phyloP scores from a whole-genome alignment of 2,888 invertebrate genomes.

The Scelioninae gen. 1 region DNA sequence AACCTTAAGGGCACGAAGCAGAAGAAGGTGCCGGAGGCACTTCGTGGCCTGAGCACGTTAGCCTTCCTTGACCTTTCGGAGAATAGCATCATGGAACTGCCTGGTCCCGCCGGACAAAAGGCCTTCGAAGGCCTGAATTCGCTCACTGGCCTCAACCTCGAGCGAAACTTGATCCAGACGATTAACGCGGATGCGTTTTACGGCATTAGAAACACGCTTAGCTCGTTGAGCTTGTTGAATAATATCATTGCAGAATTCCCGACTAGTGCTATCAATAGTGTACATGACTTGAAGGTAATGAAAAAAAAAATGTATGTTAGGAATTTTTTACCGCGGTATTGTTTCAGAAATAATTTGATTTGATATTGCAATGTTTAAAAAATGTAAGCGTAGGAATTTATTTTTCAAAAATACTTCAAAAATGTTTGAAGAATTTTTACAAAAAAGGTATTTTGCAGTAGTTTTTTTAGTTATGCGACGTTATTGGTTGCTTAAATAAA shows the following conservation, averaged over 20 bases:
- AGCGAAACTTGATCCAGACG: conserved; percentile 93
- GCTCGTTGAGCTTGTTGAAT: conserved; percentile 94
- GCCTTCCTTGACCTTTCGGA: conserved; percentile 96
- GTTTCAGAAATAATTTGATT: too few relatives aligned
- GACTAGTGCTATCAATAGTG: conserved; percentile 90
- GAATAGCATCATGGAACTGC: conserved; percentile 93
- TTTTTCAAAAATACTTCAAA: too few relatives aligned
- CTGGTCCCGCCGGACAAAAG: conserved; percentile 88
- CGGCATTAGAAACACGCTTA: conserved; percentile 92
- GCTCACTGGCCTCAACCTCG: conserved; percentile 93
- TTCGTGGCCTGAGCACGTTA: conserved; percentile 90
- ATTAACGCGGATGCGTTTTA: conserved; percentile 91
- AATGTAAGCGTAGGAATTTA: too few relatives aligned
- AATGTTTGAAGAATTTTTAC: too few relatives aligned
- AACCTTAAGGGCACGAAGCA: conserved; percentile 95
- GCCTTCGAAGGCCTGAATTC: conserved; percentile 92
- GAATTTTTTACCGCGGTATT: too few relatives aligned
- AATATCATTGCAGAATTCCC: conserved; percentile 95
- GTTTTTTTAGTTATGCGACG: too few relatives aligned
- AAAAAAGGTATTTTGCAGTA: too few relatives aligned
- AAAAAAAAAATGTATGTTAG: too few relatives aligned
- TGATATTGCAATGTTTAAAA: too few relatives aligned
- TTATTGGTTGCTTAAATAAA: too few relatives aligned
- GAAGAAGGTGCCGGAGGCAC: conserved; percentile 91
- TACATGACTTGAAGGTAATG: conserved; percentile 90